These are phyloP conservation scores for Calidris pygmaea DNA, from an alignment of 2,113 vertebrate species.

Conservation along the genomic window DNA sequence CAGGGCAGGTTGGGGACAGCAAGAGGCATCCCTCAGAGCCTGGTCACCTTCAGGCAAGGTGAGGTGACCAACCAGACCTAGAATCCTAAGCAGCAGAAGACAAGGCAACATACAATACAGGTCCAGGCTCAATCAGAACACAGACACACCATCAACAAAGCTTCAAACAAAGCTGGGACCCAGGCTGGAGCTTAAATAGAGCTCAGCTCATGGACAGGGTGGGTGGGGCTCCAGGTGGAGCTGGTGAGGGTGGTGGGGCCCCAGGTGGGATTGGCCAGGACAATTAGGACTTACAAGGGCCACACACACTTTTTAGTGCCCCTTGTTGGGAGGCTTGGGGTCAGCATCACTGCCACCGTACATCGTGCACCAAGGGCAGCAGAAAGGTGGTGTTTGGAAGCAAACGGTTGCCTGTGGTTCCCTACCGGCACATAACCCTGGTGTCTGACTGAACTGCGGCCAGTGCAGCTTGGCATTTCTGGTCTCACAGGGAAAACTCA, in stretches of 20 bases:
- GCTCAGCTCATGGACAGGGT: no score
- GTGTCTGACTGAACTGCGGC: accelerated
- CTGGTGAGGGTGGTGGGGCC: background rate
- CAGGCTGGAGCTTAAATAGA: background rate
- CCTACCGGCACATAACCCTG: accelerated
- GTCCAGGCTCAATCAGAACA: accelerated
- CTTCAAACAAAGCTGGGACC: accelerated
- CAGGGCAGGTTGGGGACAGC: accelerated
- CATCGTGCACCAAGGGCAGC: no score
- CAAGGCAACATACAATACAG: accelerated
- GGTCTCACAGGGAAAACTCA: background rate
- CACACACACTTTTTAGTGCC: no score
- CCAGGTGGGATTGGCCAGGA: background rate
- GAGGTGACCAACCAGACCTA: background rate
- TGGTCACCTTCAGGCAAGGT: background rate
- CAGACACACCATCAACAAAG: accelerated
- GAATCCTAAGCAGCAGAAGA: background rate
- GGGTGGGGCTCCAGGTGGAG: background rate
- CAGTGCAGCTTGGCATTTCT: background rate
- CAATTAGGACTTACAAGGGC: no score
- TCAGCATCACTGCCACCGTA: background rate
- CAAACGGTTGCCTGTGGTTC: background rate
- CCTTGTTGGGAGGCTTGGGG: no score
- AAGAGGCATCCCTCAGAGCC: background rate
- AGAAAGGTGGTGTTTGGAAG: no score